phyloP scores from a whole-genome alignment of 2,113 vertebrate genomes.

The Pitta sordida region DNA sequence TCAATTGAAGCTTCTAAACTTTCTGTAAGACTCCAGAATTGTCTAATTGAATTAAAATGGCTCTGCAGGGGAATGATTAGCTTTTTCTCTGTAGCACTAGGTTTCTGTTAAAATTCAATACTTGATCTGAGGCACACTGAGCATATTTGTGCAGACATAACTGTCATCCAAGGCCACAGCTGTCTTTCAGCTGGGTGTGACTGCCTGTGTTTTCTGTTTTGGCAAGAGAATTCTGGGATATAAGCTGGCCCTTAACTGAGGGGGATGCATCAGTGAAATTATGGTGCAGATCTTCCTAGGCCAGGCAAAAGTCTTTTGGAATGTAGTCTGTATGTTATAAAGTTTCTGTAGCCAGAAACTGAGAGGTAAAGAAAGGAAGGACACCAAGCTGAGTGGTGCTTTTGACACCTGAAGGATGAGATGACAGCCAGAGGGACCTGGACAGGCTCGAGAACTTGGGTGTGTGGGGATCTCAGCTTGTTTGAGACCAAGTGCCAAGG shows the following conservation, averaged over 20 bases:
- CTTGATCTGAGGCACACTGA: neutral
- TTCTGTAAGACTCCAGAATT: neutral
- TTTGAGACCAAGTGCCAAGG: neutral
- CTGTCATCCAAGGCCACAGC: neutral
- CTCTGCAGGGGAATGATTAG: neutral
- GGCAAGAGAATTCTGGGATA: neutral
- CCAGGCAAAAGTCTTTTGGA: neutral
- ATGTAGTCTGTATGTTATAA: neutral
- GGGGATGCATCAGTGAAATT: neutral
- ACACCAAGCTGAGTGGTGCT: neutral
- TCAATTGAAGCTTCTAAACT: neutral
- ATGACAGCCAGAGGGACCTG: neutral
- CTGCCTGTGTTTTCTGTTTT: neutral
- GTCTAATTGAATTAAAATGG: neutral
- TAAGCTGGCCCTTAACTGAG: neutral
- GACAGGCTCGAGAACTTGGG: neutral
- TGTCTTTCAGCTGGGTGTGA: neutral
- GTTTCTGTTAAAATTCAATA: neutral
- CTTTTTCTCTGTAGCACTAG: neutral
- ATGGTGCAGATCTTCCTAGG: neutral
- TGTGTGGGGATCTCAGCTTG: accelerated
- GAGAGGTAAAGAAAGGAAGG: too few relatives aligned
- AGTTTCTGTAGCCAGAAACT: neutral
- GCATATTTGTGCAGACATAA: neutral
- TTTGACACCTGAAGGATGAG: neutral